Conservation (phyloP, 1,140 invertebrate genomes). For the Lepidurus apus region DNA sequence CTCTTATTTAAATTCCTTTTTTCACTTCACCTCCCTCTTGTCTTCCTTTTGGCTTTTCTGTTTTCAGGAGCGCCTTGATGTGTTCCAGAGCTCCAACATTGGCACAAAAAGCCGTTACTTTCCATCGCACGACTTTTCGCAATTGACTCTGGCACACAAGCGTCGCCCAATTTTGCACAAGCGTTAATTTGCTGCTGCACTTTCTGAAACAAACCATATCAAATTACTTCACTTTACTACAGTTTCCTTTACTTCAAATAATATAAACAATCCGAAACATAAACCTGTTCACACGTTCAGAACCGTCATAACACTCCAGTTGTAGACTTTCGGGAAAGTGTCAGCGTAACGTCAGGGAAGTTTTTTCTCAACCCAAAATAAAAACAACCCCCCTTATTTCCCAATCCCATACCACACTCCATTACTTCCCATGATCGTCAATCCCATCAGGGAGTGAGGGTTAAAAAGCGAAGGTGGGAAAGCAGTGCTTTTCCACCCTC, state of each 20-base stretch:
- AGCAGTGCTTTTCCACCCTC: not conserved
- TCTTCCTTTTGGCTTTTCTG: not conserved
- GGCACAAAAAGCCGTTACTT: slow-evolving; percentile 15
- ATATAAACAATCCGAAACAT: not conserved
- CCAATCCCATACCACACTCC: not conserved
- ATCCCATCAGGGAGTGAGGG: slow-evolving; percentile 9
- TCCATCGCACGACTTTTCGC: slow-evolving; percentile 21
- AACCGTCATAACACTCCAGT: not conserved
- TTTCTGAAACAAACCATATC: not conserved
- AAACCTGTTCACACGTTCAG: slow-evolving; percentile 2
- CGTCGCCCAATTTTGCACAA: not conserved
- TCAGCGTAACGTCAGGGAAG: not conserved
- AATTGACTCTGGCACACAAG: slow-evolving; percentile 11
- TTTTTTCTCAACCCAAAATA: not conserved
- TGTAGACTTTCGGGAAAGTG: not conserved
- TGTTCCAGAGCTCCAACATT: slow-evolving; percentile 4
- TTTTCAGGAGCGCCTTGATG: slow-evolving; percentile 9
- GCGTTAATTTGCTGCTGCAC: not conserved
- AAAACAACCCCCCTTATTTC: not conserved
- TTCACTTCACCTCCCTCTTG: not conserved
- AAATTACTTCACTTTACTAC: not conserved
- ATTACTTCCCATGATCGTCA: not conserved
- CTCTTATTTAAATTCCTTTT: not conserved
- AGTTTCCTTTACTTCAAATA: not conserved
- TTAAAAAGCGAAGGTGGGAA: slow-evolving; percentile 7